phyloP scores from a whole-genome alignment of 2,797 vertebrate species.

The Acanthurus lineatus region DNA sequence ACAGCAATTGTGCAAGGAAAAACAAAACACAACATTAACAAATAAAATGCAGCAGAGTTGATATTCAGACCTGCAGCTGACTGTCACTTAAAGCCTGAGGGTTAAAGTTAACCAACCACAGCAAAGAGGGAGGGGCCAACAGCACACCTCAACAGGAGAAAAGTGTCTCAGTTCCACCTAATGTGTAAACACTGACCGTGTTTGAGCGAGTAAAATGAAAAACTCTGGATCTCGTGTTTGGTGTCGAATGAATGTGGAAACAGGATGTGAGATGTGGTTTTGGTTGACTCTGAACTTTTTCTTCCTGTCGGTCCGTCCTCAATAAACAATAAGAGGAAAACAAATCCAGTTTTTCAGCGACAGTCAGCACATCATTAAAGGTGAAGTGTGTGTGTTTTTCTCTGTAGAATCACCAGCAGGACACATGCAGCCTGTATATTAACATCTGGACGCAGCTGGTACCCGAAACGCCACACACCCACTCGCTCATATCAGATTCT shows the following conservation, averaged over 20 bases:
- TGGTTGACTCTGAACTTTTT: background rate
- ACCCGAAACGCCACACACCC: slow-evolving; percentile 4
- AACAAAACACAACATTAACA: too few relatives aligned
- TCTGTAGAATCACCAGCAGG: slow-evolving; percentile 1
- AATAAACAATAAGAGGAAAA: slow-evolving; percentile 3
- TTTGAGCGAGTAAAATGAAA: too few relatives aligned
- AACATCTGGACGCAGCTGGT: background rate
- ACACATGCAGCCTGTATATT: slow-evolving; percentile 11
- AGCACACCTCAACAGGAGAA: background rate
- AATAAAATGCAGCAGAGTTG: background rate
- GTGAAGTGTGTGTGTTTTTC: background rate
- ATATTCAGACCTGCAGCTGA: background rate
- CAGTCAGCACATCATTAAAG: slow-evolving; percentile 4
- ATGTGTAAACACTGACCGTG: too few relatives aligned
- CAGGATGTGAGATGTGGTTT: background rate
- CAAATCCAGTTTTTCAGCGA: too few relatives aligned
- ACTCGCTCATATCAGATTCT: slow-evolving; percentile 15
- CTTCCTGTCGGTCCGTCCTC: slow-evolving; percentile 14
- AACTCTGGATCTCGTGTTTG: too few relatives aligned
- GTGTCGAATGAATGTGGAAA: too few relatives aligned
- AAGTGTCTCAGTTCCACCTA: too few relatives aligned
- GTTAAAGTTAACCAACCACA: background rate
- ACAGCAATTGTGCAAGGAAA: background rate
- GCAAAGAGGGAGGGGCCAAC: background rate
- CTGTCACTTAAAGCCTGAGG: background rate